phyloP scores from a whole-genome alignment of 2,888 invertebrate species.

The Noctuana brunneofusca region DNA sequence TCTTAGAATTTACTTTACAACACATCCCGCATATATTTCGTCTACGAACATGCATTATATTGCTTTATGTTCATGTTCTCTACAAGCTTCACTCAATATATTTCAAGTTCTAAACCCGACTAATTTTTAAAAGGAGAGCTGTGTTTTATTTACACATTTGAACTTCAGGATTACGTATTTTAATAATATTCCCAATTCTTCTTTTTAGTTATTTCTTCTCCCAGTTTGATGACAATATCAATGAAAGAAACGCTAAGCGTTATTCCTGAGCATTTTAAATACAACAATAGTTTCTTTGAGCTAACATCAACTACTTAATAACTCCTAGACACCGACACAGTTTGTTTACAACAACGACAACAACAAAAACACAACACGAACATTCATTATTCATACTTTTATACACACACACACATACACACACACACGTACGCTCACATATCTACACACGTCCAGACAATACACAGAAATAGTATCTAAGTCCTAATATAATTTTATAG shows the following conservation, averaged over 20 bases:
- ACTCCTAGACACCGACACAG: slow-evolving; percentile 6
- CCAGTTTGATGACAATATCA: slow-evolving; percentile 4
- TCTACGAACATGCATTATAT: neutral
- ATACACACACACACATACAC: slow-evolving; percentile 9
- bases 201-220: neutral
- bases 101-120: neutral
- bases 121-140: neutral
- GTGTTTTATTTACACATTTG: no score
- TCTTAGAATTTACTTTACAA: neutral
- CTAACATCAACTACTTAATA: slow-evolving; percentile 1
- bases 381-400: neutral
- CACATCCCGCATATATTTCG: neutral
- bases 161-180: neutral
- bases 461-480: neutral
- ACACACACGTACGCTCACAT: neutral
- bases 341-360: neutral
- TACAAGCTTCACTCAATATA: neutral
- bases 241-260: slow-evolving; percentile 8
- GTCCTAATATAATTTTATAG: slow-evolving; percentile 6
- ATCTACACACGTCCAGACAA: neutral
- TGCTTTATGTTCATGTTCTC: neutral
- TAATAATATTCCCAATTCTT: neutral
- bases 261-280: neutral
- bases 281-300: neutral
- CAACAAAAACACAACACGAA: neutral